Base-by-base conservation (phyloP, 1,140 invertebrate genomes). In the Tetragnatha versicolor region DNA sequence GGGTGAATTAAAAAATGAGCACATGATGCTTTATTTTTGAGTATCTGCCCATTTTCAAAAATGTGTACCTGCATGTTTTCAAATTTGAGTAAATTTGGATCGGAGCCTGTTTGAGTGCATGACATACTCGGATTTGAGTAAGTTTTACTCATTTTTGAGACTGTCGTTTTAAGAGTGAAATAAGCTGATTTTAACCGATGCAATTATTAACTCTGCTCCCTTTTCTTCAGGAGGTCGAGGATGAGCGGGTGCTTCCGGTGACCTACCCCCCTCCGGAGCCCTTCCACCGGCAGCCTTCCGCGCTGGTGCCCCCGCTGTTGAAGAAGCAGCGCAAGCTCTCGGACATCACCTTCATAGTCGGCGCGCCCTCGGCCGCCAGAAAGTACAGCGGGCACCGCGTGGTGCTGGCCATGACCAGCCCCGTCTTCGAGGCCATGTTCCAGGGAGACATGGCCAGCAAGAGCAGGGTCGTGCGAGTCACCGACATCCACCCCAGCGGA, bases 371-470 rank as follows among this genome's bases (percentile, higher is more conserved):
- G 10, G 75, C 82, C 17, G 83, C 83, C 25, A 83, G 83, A 53
- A 83, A 84, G 37, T 84, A 84, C 81, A 79, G 82, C 9, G 83
- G 83, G 12, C 82, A 84, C 73, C 70, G 82, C 17, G 81, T 84
- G 9, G 72, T 84, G 6, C 66, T 84, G 45, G 83, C 83, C 17
- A 84, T 84, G 83, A 82, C 83, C 0, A 82, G 81, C 2, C 68
- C 81, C 9, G 83, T 84, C 35, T 84, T 84, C 69, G 83, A 84
- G 78, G 80, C 82, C 37, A 83, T 84, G 82, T 84, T 84, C 66
- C 84, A 83, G 39, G 83, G 83, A 10, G 83, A 84, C 47, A 84
- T 83, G 82, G 82, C 83, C 45, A 82, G 83, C 69, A 83, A 84
- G 58, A 79, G 78, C 42, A 83, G 83, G 75, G 83, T 84, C 4